phyloP scores from a whole-genome alignment of 2,113 vertebrate species.

The Pogona vitticeps region DNA sequence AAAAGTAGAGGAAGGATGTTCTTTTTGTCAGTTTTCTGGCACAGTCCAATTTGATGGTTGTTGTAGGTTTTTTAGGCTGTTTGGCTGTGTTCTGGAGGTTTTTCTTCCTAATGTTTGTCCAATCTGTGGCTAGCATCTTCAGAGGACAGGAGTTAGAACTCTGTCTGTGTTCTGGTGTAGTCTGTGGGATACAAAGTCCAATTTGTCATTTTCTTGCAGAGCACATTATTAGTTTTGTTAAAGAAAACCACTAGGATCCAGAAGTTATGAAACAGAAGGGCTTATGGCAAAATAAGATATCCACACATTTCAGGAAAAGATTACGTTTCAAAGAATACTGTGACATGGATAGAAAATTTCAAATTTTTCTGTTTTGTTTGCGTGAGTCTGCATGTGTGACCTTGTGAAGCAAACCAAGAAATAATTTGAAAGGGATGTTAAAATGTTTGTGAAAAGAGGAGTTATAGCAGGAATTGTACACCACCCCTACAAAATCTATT shows the following conservation, averaged over 20 bases:
- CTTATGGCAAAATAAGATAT: slow-evolving; percentile 21
- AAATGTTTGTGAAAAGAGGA: not conserved
- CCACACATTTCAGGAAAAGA: not conserved
- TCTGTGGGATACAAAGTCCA: no score
- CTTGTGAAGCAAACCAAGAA: not conserved
- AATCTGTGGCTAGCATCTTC: no score
- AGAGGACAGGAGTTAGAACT: no score
- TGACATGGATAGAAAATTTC: not conserved
- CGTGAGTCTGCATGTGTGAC: fast-evolving
- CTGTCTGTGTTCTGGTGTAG: no score
- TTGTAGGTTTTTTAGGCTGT: no score
- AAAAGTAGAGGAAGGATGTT: slow-evolving; percentile 44
- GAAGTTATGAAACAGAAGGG: slow-evolving; percentile 48
- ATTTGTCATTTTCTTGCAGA: slow-evolving; percentile 59
- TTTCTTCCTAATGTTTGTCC: no score
- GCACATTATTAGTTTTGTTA: slow-evolving; percentile 55
- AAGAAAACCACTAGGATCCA: slow-evolving; percentile 37
- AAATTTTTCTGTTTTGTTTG: not conserved
- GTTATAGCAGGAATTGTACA: not conserved
- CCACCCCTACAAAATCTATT: not conserved
- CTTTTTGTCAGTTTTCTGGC: slow-evolving; percentile 54
- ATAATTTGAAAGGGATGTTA: not conserved
- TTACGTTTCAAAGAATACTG: slow-evolving; percentile 9
- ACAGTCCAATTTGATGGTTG: slow-evolving; percentile 42
- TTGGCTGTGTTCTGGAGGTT: no score